A percentile compares a stretch with the other conserved stretches of the same genome.
Evolutionary conservation across 2,888 invertebrate genomes (phyloP).

Genomic region (Cenopis cana): DNA sequence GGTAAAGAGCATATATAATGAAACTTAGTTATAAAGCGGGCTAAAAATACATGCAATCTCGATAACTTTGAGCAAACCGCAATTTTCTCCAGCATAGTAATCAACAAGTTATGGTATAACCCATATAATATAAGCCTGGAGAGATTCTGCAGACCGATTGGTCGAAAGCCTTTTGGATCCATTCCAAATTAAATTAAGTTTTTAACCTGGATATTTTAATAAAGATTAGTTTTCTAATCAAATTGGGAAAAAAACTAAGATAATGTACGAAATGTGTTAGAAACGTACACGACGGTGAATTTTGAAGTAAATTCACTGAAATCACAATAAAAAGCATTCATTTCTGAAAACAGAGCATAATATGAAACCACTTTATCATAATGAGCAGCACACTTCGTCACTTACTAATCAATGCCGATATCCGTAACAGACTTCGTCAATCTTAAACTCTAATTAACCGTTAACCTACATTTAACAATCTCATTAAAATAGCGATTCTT

Average conservation of each 20-base stretch:
- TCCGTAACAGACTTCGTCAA: no score
- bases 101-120: conserved; percentile 28
- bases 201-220: conserved; percentile 29
- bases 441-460: neutral
- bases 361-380: no score
- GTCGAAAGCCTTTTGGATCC: conserved; percentile 26
- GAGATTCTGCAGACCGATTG: conserved; percentile 29
- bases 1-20: conserved; percentile 2
- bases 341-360: no score
- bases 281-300: neutral
- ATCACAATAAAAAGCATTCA: no score
- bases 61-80: conserved; percentile 37
- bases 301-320: no score
- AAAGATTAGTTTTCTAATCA: conserved; percentile 17
- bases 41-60: conserved; percentile 37
- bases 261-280: neutral
- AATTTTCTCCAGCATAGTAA: conserved; percentile 40
- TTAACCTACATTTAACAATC: no score
- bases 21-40: conserved; percentile 22
- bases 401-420: no score
- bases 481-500: no score
- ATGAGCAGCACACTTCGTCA: no score
- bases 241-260: neutral
- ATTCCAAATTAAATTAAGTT: conserved; percentile 34
- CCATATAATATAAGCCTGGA: conserved; percentile 9